Percentiles rank a stretch among this genome's conserved stretches.
Evolutionary conservation across 2,113 vertebrate species (phyloP).

Genomic region (Anseranas semipalmata): DNA sequence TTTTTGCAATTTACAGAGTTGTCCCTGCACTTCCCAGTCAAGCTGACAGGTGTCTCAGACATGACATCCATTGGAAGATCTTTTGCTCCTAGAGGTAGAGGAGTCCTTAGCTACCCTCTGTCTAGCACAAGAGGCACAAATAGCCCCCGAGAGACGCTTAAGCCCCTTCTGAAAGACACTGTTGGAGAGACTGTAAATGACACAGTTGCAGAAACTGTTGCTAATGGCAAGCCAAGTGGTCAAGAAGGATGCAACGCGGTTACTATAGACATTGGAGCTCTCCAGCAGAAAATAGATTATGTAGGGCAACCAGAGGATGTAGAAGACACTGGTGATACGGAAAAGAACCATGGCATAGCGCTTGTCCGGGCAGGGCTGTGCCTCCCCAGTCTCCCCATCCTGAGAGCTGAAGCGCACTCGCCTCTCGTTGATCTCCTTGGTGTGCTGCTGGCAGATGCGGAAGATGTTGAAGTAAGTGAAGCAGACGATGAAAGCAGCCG

Average conservation of each 20-base stretch:
- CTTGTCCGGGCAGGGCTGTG: slow-evolving; percentile 87
- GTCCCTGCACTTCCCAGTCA: slow-evolving; percentile 50
- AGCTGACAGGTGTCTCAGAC: slow-evolving; percentile 56
- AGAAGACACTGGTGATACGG: slow-evolving; percentile 98
- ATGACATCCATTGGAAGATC: slow-evolving; percentile 81
- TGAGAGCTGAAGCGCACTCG: slow-evolving; percentile 91
- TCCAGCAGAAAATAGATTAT: slow-evolving; percentile 97
- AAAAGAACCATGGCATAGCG: slow-evolving; percentile 96
- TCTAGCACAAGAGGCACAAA: slow-evolving; percentile 89
- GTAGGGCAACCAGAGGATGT: slow-evolving; percentile 96
- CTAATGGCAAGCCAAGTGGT: slow-evolving; percentile 99
- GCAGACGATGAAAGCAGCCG: slow-evolving; percentile 91
- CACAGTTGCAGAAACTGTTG: slow-evolving; percentile 99
- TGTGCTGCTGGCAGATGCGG: slow-evolving; percentile 97
- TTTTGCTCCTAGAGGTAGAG: slow-evolving; percentile 75
- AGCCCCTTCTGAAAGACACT: slow-evolving; percentile 96
- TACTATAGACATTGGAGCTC: slow-evolving; percentile 89
- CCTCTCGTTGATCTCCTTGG: slow-evolving; percentile 92
- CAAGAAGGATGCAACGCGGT: slow-evolving; percentile 88
- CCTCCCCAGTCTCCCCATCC: slow-evolving; percentile 78
- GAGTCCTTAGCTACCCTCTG: slow-evolving; percentile 80
- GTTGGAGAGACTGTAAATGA: slow-evolving; percentile 98
- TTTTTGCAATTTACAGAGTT: slow-evolving; percentile 30
- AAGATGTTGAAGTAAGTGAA: slow-evolving; percentile 98
- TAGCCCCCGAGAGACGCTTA: slow-evolving; percentile 86